Evolutionary conservation across 2,888 invertebrate species (phyloP), one percentile per base, ranked within the genome.

Genomic region (Heliconius ethilla): DNA sequence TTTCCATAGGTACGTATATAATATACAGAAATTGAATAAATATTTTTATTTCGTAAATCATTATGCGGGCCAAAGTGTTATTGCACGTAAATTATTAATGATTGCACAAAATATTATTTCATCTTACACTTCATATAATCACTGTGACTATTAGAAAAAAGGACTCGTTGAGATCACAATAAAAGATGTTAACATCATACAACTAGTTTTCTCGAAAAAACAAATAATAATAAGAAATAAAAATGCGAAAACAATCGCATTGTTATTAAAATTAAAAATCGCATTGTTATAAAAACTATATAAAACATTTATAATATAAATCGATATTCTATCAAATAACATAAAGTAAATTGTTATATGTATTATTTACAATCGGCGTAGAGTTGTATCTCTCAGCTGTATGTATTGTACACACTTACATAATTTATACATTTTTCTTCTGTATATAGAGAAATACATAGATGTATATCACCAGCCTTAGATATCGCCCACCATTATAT

Each of bases 391-490:
- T 91, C 89, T 89, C 89, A 91, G 91, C 85, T 87, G 85, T 87
- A 86, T 85, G 82, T 86, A 85, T 83, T 82, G 87, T 87, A 88
- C 87, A 89, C 88, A 88, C 91, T 90, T 90, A 89, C 81, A 81
- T 83, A 83, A 87, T 86, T 86, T 86, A 82, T 83, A 86, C 82
- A 83, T 81, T 84, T 59, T 85, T 84, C 82, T 84, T 83, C 84
- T 86, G 83, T 83, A 86, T 27, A 84, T 83, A 86, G 83, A 84
- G 82, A 85, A 25, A 89, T 89, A 88, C 85, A 87, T 90, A 90
- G 87, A 87, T 87, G 87, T 90, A 92, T 67, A 37, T 37, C 92
- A 93, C 92, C 93, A 92, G 92, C 92, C 93, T 93, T 92, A 89
- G 85, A 86, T 85, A 88, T 89, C 88, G 86, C 86, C 84, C 83